phyloP scores from a whole-genome alignment of 2,113 vertebrate genomes.

The Pelecanoides urinatrix region DNA sequence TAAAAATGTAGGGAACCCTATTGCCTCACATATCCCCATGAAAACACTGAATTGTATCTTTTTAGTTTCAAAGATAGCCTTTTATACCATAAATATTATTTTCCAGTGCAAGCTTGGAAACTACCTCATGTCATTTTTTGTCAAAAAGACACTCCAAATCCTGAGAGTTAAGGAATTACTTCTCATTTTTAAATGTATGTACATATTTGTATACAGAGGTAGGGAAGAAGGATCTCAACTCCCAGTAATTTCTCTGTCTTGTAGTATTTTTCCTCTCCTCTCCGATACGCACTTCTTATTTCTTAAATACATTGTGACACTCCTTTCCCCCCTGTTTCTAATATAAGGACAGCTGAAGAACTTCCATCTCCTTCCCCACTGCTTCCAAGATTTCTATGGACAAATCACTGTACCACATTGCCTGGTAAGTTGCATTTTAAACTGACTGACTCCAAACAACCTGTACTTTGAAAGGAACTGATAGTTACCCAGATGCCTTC shows the following conservation, averaged over 20 bases:
- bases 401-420: background rate
- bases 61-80: background rate
- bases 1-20: background rate
- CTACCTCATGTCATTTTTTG: background rate
- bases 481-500: conserved; percentile 52
- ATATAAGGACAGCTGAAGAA: background rate
- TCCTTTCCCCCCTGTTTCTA: background rate
- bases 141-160: background rate
- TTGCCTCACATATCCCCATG: background rate
- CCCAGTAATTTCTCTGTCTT: background rate
- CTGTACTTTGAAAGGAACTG: background rate
- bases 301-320: background rate
- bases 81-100: background rate
- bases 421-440: background rate
- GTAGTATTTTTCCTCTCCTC: background rate
- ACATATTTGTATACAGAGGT: background rate
- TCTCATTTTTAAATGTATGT: background rate
- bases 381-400: background rate
- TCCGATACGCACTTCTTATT: background rate
- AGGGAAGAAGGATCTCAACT: background rate
- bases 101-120: background rate
- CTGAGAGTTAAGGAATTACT: background rate
- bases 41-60: background rate
- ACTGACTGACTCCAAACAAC: background rate
- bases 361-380: background rate